Evolutionary conservation across 1,140 invertebrate genomes (phyloP).

Genomic region (Aculops lycopersici): DNA sequence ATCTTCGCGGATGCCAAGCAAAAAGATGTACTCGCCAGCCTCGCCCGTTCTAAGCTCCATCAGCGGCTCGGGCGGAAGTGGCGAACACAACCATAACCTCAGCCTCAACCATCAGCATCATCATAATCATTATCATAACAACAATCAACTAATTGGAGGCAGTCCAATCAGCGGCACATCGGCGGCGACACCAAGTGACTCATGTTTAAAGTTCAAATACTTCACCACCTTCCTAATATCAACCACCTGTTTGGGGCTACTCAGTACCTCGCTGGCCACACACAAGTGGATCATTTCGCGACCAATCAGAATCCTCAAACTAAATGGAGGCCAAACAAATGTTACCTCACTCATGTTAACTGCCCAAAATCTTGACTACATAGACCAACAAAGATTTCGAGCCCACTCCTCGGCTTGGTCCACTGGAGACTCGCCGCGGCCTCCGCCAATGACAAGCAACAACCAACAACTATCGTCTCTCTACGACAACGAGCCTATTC

Average conservation of each 20-base stretch:
- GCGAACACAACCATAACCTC: not conserved
- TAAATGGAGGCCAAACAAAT: too few relatives aligned
- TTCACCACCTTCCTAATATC: not conserved
- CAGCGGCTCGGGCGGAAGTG: not conserved
- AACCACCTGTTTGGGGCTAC: too few relatives aligned
- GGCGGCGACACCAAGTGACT: not conserved
- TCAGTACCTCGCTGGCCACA: not conserved
- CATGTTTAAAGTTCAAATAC: not conserved
- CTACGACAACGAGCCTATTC: too few relatives aligned
- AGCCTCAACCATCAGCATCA: not conserved
- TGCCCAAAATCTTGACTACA: not conserved
- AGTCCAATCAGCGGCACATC: not conserved
- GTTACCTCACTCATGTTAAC: too few relatives aligned
- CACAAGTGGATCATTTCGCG: not conserved
- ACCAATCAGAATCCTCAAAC: not conserved
- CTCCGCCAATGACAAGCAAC: too few relatives aligned
- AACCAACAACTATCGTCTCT: too few relatives aligned
- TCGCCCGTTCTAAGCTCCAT: not conserved
- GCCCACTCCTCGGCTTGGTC: not conserved
- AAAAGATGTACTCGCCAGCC: not conserved
- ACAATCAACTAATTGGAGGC: not conserved
- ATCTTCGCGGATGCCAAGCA: too few relatives aligned
- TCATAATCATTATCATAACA: not conserved
- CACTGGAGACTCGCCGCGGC: too few relatives aligned
- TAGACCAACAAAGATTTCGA: not conserved